These are phyloP conservation scores for Bostrychus sinensis DNA, from an alignment of 2,113 vertebrate genomes.

Conservation along the genomic window DNA sequence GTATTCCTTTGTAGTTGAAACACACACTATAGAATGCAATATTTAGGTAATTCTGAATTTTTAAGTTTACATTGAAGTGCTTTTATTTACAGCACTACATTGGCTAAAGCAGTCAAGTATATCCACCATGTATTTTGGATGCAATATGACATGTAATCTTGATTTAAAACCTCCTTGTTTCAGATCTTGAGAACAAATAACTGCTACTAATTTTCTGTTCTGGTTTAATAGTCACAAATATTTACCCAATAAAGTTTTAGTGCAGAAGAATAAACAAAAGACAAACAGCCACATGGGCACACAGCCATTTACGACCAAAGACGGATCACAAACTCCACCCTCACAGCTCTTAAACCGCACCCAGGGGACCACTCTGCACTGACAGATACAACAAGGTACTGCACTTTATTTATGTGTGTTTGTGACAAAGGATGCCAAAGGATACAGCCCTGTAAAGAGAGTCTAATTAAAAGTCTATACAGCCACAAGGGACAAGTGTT, in stretches of 20 bases:
- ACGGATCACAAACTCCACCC: slow-evolving; percentile 64
- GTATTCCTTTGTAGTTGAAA: no score
- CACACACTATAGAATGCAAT: no score
- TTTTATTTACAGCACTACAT: no score
- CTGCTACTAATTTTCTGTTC: slow-evolving; percentile 21
- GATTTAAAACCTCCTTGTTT: slow-evolving; percentile 7
- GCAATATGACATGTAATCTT: slow-evolving; percentile 4
- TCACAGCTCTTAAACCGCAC: slow-evolving; percentile 56
- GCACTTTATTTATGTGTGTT: slow-evolving; percentile 56
- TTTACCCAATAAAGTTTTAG: slow-evolving; percentile 51
- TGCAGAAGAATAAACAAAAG: slow-evolving; percentile 44
- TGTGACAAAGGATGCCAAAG: slow-evolving; percentile 58
- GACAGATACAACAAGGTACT: slow-evolving; percentile 72
- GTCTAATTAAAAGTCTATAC: slow-evolving; percentile 70
- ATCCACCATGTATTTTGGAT: no score
- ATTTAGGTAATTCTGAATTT: no score
- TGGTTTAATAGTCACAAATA: slow-evolving; percentile 34
- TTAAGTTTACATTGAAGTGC: no score
- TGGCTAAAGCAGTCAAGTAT: no score
- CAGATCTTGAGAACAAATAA: slow-evolving; percentile 27
- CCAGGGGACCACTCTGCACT: slow-evolving; percentile 51
- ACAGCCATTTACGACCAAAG: slow-evolving; percentile 49
- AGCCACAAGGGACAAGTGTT: slow-evolving; percentile 58
- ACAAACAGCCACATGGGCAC: slow-evolving; percentile 26
- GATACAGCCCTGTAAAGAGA: slow-evolving; percentile 73